phyloP scores from a whole-genome alignment of 2,888 invertebrate species.

The Horisme vitalbata region DNA sequence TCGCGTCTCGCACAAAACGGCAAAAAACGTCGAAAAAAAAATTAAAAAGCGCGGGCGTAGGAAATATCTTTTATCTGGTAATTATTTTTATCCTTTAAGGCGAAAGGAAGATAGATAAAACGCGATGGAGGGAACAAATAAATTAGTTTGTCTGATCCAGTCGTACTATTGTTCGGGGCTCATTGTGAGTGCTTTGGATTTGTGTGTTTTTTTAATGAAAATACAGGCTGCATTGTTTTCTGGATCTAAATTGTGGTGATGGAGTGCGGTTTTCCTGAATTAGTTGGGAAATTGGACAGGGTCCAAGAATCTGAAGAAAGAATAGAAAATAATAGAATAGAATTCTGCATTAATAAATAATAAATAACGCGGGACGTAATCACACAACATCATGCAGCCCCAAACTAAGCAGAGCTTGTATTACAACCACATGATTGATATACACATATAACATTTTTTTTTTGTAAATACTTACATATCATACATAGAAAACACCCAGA shows the following conservation, averaged over 20 bases:
- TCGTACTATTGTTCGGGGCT: constrained; percentile 42
- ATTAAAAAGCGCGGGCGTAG: constrained; percentile 45
- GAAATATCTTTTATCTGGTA: constrained; percentile 79
- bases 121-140: constrained; percentile 49
- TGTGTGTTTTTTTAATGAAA: constrained; percentile 45
- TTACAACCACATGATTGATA: no score
- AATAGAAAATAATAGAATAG: neutral
- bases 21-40: constrained; percentile 50
- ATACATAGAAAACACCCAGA: no score
- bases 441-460: no score
- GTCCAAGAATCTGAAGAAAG: neutral
- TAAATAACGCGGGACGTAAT: no score
- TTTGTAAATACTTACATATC: no score
- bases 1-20: constrained; percentile 60
- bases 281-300: constrained; percentile 12
- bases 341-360: no score
- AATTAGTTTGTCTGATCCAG: constrained; percentile 76
- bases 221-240: constrained; percentile 31
- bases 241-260: constrained; percentile 21
- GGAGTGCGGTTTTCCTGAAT: constrained; percentile 13
- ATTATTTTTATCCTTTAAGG: constrained; percentile 82
- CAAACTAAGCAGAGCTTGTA: no score
- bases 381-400: no score
- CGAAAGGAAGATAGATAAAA: constrained; percentile 67
- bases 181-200: constrained; percentile 41